phyloP scores from a whole-genome alignment of 2,113 vertebrate species.

The Thamnaconus septentrionalis region DNA sequence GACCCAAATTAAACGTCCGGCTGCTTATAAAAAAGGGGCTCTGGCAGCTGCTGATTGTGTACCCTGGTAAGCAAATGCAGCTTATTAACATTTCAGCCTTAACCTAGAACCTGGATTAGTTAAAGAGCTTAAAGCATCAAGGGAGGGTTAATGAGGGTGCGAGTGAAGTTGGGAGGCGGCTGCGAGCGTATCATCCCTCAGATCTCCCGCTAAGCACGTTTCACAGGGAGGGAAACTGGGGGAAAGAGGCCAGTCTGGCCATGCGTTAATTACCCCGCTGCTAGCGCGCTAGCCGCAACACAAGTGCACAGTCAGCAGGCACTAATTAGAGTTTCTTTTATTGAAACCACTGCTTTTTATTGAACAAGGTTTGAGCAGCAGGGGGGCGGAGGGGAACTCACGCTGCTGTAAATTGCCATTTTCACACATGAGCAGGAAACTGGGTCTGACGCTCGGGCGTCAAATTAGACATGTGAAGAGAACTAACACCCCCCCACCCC shows the following conservation, averaged over 20 bases:
- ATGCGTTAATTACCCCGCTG: conserved; percentile 67
- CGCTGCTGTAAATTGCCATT: conserved; percentile 59
- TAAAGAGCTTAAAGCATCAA: conserved; percentile 54
- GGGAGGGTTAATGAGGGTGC: conserved; percentile 69
- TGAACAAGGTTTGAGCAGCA: conserved; percentile 62
- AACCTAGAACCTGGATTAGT: conserved; percentile 67
- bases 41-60: conserved; percentile 36
- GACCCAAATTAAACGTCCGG: conserved; percentile 30
- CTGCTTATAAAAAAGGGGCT: conserved; percentile 33
- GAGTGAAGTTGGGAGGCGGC: conserved; percentile 53
- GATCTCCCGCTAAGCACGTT: conserved; percentile 65
- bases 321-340: conserved; percentile 71
- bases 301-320: conserved; percentile 73
- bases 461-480: conserved; percentile 55
- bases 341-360: conserved; percentile 70
- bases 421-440: conserved; percentile 66
- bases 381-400: conserved; percentile 45
- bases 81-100: conserved; percentile 64
- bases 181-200: conserved; percentile 57
- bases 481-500: too few relatives aligned
- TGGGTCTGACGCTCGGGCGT: conserved; percentile 50
- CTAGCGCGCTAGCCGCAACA: conserved; percentile 59
- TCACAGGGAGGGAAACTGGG: conserved; percentile 39
- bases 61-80: conserved; percentile 38
- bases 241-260: conserved; percentile 55